Evolutionary conservation across 1,140 invertebrate species (phyloP), one percentile per base, ranked within the genome.

Genomic region (Atta colombica): DNA sequence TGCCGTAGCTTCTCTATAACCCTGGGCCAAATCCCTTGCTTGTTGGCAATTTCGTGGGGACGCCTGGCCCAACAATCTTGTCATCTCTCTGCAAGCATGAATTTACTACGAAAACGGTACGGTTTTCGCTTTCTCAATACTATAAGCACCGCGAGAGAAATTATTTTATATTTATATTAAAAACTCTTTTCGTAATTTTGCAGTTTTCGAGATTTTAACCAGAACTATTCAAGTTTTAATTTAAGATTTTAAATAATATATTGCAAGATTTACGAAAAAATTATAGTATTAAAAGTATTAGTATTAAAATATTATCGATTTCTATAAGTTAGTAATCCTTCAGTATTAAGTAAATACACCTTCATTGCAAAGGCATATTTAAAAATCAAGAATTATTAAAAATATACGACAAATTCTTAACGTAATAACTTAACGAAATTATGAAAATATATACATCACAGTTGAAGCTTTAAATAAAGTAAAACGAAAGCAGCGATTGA

Each of bases 1-100:
- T 4, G 97, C 97, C 1, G 97, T 98, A 6, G 98, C 97, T 91
- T 98, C 97, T 92, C 97, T 96, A 93, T 98, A 98, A 31, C 96
- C 94, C 68, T 95, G 95, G 3, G 94, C 91, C 39, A 95, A 90
- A 16, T 95, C 95, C 68, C 94, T 91, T 10, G 94, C 92, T 74
- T 94, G 91, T 66, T 93, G 93, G 25, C 95, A 95, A 88, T 94
- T 95, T 53, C 93, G 93, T 7, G 95, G 94, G n/a, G 93, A 94
- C 10, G 93, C 93, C 77, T 94, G 89, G 65, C 93, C 92, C 77
- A 95, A 81, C 80, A 95, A 88, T 89, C 94, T 95, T 89, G 95
- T 95, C 93, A 95, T 95, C 89, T 95, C 95, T 93, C 95, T 95
- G 87, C 16, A 84, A 88, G 60, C 51, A 85, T n/a, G 68, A 77